Percentiles rank a stretch among this genome's conserved stretches.
phyloP scores from a whole-genome alignment of 2,888 invertebrate species.

The Cosmia pyralina region DNA sequence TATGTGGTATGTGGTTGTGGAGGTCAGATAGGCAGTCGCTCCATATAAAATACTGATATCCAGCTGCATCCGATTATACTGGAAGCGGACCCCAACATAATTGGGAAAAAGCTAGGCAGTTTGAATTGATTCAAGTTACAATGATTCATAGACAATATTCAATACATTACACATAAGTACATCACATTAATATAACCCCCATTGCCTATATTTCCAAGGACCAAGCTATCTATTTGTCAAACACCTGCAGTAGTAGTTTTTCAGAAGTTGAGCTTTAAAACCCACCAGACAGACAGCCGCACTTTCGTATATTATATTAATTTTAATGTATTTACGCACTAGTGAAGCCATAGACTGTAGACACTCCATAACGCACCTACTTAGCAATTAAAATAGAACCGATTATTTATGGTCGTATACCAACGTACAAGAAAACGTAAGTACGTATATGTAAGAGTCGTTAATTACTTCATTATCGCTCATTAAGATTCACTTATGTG shows the following conservation, averaged over 20 bases:
- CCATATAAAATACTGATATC: too few relatives aligned
- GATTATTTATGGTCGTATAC: conserved; percentile 2
- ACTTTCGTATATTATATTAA: neutral
- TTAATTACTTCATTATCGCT: conserved; percentile 27
- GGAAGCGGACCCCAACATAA: too few relatives aligned
- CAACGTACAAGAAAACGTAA: neutral
- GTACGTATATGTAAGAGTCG: conserved; percentile 1
- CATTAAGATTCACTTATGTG: conserved; percentile 41
- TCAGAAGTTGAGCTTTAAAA: neutral
- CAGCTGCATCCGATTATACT: too few relatives aligned
- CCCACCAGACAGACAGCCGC: neutral
- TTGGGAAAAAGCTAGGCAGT: too few relatives aligned
- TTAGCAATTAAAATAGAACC: conserved; percentile 24
- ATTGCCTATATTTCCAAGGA: neutral
- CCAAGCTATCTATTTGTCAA: neutral
- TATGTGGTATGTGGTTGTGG: too few relatives aligned
- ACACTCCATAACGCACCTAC: neutral
- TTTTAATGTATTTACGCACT: neutral
- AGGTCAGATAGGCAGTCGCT: too few relatives aligned
- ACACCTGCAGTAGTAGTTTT: neutral
- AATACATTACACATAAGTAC: too few relatives aligned
- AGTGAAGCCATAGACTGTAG: neutral
- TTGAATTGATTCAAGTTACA: too few relatives aligned
- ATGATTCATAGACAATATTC: too few relatives aligned
- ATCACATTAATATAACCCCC: too few relatives aligned